These are phyloP conservation scores for Solen grandis DNA, from an alignment of 1,140 invertebrate genomes.

Conservation along the genomic window DNA sequence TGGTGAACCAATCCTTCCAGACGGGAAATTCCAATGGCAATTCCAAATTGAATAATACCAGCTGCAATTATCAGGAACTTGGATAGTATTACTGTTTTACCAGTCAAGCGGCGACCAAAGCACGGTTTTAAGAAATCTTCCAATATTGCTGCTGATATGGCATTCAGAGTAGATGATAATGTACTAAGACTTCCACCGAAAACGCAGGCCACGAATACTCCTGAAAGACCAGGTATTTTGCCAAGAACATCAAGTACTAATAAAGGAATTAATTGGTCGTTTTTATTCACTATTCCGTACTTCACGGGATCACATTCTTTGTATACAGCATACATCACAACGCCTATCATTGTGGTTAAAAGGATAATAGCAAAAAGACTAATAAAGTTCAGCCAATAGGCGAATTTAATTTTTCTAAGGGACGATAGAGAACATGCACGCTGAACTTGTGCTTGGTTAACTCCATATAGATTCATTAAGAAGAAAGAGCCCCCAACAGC, in stretches of 20 bases:
- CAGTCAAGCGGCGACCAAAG: constrained; percentile 86
- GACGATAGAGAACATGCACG: no score
- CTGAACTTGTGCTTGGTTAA: no score
- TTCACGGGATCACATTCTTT: constrained; percentile 89
- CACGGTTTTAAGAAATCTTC: constrained; percentile 90
- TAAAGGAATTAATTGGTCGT: constrained; percentile 85
- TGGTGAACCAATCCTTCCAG: constrained; percentile 79
- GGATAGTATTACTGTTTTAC: constrained; percentile 87
- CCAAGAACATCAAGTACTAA: constrained; percentile 93
- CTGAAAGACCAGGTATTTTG: no score
- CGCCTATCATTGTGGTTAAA: constrained; percentile 87
- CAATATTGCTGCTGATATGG: constrained; percentile 92
- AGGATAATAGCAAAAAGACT: constrained; percentile 90
- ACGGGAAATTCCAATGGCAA: background rate
- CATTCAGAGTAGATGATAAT: constrained; percentile 94
- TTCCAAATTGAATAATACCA: no score
- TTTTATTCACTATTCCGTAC: constrained; percentile 82
- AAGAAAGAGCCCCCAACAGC: no score
- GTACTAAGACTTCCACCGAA: no score
- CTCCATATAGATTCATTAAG: no score
- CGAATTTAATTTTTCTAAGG: no score
- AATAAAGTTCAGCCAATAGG: constrained; percentile 86
- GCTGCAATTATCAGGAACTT: constrained; percentile 80
- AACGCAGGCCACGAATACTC: no score
- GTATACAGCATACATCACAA: constrained; percentile 92